These are phyloP conservation scores for Dendrophyllia cribrosa DNA, from an alignment of 64 coral and sea anemone species.

Conservation along the genomic window DNA sequence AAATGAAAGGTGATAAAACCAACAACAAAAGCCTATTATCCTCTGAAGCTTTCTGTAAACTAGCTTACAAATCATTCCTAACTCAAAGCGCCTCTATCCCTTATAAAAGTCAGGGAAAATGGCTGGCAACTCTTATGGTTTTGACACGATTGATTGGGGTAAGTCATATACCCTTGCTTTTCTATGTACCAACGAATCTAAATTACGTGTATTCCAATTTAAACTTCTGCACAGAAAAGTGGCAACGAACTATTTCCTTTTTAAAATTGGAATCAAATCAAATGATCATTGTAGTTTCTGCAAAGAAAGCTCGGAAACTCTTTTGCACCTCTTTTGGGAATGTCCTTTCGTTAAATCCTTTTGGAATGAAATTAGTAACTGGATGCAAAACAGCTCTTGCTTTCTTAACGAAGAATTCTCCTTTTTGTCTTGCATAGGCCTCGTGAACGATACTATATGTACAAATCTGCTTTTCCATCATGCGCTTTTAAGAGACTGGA, in stretches of 20 bases:
- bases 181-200: background rate
- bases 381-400: background rate
- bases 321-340: conserved; percentile 12
- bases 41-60: background rate
- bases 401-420: background rate
- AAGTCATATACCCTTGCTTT: background rate
- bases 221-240: conserved; percentile 36
- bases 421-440: background rate
- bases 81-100: background rate
- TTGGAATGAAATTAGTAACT: background rate
- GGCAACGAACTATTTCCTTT: conserved; percentile 10
- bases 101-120: background rate
- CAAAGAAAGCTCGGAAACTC: conserved; percentile 12
- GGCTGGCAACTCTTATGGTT: background rate
- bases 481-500: background rate
- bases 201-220: conserved; percentile 30
- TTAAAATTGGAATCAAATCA: background rate
- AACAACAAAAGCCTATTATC: background rate
- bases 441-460: background rate
- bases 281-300: conserved; percentile 23
- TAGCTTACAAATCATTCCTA: background rate
- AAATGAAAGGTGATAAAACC: background rate
- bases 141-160: background rate
- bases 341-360: background rate
- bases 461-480: background rate